phyloP scores from a whole-genome alignment of 2,888 invertebrate species.

The Deilephila elpenor region DNA sequence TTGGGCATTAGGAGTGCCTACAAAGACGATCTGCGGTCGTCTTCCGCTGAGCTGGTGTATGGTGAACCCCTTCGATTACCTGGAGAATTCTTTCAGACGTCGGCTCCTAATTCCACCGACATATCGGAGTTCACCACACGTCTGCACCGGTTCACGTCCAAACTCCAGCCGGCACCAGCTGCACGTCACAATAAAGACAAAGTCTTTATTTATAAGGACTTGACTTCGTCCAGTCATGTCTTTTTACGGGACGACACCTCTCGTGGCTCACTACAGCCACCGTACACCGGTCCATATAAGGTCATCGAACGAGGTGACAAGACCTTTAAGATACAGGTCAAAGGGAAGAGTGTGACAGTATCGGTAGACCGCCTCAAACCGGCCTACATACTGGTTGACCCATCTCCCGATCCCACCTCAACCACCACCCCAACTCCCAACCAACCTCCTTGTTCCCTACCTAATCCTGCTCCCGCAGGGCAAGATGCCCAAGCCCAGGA shows the following conservation, averaged over 20 bases:
- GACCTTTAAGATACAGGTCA: background rate
- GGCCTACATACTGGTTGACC: background rate
- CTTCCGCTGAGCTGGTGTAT: slow-evolving; percentile 33
- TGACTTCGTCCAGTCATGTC: slow-evolving; percentile 29
- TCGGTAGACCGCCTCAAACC: slow-evolving; percentile 13
- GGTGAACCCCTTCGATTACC: slow-evolving; percentile 28
- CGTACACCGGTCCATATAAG: background rate
- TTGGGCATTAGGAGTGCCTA: slow-evolving; percentile 34
- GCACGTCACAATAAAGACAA: slow-evolving; percentile 29
- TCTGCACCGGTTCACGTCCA: background rate
- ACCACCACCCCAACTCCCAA: background rate
- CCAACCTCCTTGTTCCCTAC: background rate
- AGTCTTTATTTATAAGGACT: slow-evolving; percentile 31
- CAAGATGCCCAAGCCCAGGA: background rate
- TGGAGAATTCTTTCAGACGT: slow-evolving; percentile 26
- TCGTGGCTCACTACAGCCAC: slow-evolving; percentile 1
- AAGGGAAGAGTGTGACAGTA: background rate
- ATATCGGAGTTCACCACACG: background rate
- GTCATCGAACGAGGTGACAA: slow-evolving; percentile 1
- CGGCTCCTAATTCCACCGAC: background rate
- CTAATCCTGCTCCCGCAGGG: too few relatives aligned
- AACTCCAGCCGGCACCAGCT: slow-evolving; percentile 24
- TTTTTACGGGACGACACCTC: slow-evolving; percentile 30
- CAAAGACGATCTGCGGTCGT: slow-evolving; percentile 35
- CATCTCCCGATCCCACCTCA: background rate